Evolutionary conservation across 2,113 vertebrate species (phyloP).

Genomic region (Sula dactylatra): DNA sequence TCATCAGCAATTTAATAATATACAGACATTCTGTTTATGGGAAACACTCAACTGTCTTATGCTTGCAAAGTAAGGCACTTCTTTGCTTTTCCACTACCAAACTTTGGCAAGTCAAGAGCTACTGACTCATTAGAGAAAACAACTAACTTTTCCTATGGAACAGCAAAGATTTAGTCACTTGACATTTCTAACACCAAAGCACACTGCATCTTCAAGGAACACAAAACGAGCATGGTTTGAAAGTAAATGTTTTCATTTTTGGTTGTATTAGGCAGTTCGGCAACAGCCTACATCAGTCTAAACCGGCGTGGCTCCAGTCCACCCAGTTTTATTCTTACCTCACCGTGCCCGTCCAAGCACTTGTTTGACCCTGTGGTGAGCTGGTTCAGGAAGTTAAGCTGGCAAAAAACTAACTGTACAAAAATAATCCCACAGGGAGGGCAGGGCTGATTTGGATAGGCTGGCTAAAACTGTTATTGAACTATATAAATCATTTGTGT

Average conservation of each 20-base stretch:
- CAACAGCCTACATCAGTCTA: neutral
- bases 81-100: slow-evolving; percentile 34
- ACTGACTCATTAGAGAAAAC: slow-evolving; percentile 58
- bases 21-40: neutral
- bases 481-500: neutral
- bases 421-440: slow-evolving; percentile 55
- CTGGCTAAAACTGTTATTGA: neutral
- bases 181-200: slow-evolving; percentile 53
- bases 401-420: neutral
- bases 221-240: slow-evolving; percentile 1
- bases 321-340: neutral
- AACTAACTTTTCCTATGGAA: slow-evolving; percentile 42
- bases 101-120: slow-evolving; percentile 43
- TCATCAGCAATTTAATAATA: neutral
- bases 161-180: slow-evolving; percentile 59
- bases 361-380: neutral
- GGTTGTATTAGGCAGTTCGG: neutral
- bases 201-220: slow-evolving; percentile 17
- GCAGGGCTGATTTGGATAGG: neutral
- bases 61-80: neutral
- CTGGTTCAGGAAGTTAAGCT: neutral
- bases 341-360: neutral
- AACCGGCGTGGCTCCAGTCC: neutral
- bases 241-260: neutral
- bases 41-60: neutral